Base-by-base conservation (phyloP, 2,888 invertebrate genomes). In the Drosophila anomalata region DNA sequence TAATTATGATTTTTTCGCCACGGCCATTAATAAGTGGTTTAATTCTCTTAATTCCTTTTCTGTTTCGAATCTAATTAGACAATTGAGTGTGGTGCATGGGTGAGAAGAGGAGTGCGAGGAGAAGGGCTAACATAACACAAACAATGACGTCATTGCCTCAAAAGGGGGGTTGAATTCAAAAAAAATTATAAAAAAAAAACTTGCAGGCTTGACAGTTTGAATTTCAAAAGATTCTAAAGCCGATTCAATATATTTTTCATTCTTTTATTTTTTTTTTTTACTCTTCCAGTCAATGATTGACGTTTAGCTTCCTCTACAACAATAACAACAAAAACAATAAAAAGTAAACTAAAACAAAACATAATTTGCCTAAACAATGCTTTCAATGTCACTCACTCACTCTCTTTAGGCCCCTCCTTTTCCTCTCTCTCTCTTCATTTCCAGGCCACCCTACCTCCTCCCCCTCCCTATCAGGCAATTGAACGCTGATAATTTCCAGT, bases 401-500 rank as follows among this genome's bases (percentile, higher is more conserved):
- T 53, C 42, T 48, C 51, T 41, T 56, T 46, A 39, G 31, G 29
- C 41, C 59, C 46, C 26, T 48, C 24, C 5, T 26, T 50, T 50
- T 26, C 56, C 36, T n/a, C 14, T 33, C 48, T 54, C 31, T 54
- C 29, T 48, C 26, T 41, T 31, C 14, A 41, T 59, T 50, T 20
- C 50, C 7, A 17, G 14, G 11, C 39, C 42, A 36, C 36, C 29
- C n/a, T 6, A 7, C 33, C 41, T 7, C 39, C 46, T 12, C 33
- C 36, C 44, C 31, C 11, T 11, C 11, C 11, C 3, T 3, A 33
- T 61, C 41, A 14, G 72, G 74, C 68, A 88, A 87, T 79, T 79
- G 83, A 75, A 65, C 68, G 77, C 68, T 82, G 86, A 87, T 87
- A 82, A 71, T 87, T 79, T 71, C 33, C 76, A 78, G 84, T 79